phyloP scores from a whole-genome alignment of 2,888 invertebrate species.

The Spodoptera exigua region DNA sequence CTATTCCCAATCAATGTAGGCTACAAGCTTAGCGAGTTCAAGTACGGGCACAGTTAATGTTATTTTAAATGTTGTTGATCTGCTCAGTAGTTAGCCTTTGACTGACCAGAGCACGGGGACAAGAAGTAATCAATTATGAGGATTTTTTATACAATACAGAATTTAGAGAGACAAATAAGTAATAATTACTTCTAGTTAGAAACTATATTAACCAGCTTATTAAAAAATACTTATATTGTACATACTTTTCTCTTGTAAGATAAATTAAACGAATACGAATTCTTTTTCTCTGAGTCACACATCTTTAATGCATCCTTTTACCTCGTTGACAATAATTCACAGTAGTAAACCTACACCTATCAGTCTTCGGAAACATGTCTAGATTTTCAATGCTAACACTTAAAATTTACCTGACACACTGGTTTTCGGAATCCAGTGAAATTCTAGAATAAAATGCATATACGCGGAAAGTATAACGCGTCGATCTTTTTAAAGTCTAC shows the following conservation, averaged over 20 bases:
- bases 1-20: too few relatives aligned
- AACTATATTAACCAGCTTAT: too few relatives aligned
- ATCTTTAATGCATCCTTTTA: slow-evolving; percentile 11
- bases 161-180: too few relatives aligned
- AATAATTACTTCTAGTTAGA: too few relatives aligned
- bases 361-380: slow-evolving; percentile 23
- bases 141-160: too few relatives aligned
- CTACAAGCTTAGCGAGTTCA: too few relatives aligned
- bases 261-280: slow-evolving; percentile 15
- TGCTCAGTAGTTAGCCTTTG: too few relatives aligned
- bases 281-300: slow-evolving; percentile 27
- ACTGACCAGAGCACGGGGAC: too few relatives aligned
- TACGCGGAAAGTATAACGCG: slow-evolving; percentile 39
- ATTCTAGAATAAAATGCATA: slow-evolving; percentile 38
- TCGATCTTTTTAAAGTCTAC: slow-evolving; percentile 35
- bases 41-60: too few relatives aligned
- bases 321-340: slow-evolving; percentile 2
- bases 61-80: too few relatives aligned
- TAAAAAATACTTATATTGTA: neutral
- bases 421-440: slow-evolving; percentile 43
- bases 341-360: slow-evolving; percentile 19
- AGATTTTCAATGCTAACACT: slow-evolving; percentile 31
- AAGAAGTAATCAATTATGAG: too few relatives aligned
- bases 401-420: slow-evolving; percentile 42
- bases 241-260: slow-evolving; percentile 14